Conservation (phyloP, 2,888 invertebrate species). For the Gerosis bhagava region DNA sequence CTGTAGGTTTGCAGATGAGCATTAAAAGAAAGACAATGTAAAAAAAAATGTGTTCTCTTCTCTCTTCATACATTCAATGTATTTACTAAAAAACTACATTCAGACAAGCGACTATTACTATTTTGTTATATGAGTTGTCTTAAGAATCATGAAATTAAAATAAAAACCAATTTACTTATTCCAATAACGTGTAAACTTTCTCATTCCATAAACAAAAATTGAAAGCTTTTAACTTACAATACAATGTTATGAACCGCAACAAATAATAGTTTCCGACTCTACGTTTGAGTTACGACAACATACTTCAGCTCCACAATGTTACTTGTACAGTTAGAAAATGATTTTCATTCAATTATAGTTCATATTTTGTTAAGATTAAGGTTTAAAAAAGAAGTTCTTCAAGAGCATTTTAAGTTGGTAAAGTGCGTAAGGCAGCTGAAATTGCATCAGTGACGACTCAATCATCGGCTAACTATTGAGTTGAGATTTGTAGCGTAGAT, state of each 20-base stretch:
- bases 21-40: too few species aligned
- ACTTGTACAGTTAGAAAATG: neutral
- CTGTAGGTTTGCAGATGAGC: too few species aligned
- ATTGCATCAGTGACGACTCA: slow-evolving; percentile 71
- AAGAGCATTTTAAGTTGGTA: slow-evolving; percentile 29
- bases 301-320: slow-evolving; percentile 52
- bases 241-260: slow-evolving; percentile 74
- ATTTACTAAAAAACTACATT: too few species aligned
- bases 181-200: slow-evolving; percentile 50
- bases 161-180: slow-evolving; percentile 42
- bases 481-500: slow-evolving; percentile 48
- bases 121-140: too few species aligned
- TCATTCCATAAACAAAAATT: slow-evolving; percentile 59
- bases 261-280: slow-evolving; percentile 75
- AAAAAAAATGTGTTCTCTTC: too few species aligned
- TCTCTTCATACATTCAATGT: too few species aligned
- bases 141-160: too few species aligned
- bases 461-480: slow-evolving; percentile 66
- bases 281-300: slow-evolving; percentile 70
- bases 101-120: too few species aligned
- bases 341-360: slow-evolving; percentile 24
- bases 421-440: slow-evolving; percentile 59
- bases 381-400: neutral
- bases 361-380: slow-evolving; percentile 28
- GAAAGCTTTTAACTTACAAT: slow-evolving; percentile 60